Conservation (phyloP, 2,888 invertebrate species). For the Chrysina gloriosa region DNA sequence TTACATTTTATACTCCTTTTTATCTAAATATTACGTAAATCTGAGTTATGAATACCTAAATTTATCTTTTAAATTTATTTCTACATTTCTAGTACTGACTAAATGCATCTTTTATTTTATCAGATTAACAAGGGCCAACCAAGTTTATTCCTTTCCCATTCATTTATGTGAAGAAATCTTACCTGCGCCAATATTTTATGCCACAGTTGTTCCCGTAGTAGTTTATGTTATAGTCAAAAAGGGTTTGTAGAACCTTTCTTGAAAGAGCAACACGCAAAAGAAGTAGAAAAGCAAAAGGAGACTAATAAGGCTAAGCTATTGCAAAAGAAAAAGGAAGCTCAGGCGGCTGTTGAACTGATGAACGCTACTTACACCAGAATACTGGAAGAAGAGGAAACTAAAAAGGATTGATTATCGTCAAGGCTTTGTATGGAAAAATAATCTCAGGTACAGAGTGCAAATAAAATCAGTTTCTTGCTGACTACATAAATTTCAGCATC, state of each 20-base stretch:
- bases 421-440: constrained; percentile 84
- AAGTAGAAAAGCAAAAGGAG: constrained; percentile 85
- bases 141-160: constrained; percentile 89
- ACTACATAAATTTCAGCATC: constrained; percentile 26
- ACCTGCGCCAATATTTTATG: constrained; percentile 93
- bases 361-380: constrained; percentile 88
- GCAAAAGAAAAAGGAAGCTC: constrained; percentile 86
- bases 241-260: constrained; percentile 84
- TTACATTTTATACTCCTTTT: background rate
- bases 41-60: background rate
- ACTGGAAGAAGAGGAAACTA: constrained; percentile 81
- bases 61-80: background rate
- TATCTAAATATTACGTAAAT: background rate
- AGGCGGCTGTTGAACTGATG: constrained; percentile 91
- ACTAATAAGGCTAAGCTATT: constrained; percentile 81
- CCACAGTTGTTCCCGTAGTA: constrained; percentile 87
- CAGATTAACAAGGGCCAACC: constrained; percentile 87
- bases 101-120: constrained; percentile 45
- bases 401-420: constrained; percentile 86
- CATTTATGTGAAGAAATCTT: constrained; percentile 90
- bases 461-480: background rate
- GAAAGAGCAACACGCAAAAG: constrained; percentile 79
- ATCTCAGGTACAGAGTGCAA: constrained; percentile 54
- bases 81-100: background rate
- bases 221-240: constrained; percentile 86